Conservation (phyloP, 2,888 invertebrate genomes). For the Pherbina coryleti region DNA sequence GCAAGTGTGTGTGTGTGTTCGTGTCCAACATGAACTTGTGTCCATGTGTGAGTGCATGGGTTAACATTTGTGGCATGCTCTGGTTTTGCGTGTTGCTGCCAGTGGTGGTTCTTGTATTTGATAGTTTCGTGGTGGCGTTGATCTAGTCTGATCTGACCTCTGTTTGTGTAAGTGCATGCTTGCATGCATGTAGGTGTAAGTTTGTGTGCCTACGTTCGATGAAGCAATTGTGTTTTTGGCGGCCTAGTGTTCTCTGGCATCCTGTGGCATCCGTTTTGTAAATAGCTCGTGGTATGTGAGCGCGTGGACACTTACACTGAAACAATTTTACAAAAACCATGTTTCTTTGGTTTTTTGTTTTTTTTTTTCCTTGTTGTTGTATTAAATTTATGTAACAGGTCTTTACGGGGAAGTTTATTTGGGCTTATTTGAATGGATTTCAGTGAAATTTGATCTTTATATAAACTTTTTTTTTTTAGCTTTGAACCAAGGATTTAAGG, state of each 20-base stretch:
- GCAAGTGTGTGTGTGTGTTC: not conserved
- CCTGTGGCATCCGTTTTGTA: not conserved
- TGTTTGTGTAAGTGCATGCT: not conserved
- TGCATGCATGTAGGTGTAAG: not conserved
- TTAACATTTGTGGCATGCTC: not conserved
- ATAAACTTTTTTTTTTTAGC: too few relatives aligned
- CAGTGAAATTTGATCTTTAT: too few relatives aligned
- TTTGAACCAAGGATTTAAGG: too few relatives aligned
- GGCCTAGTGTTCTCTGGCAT: not conserved
- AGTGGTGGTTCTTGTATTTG: conserved; percentile 5
- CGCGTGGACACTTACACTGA: not conserved
- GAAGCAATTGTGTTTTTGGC: not conserved
- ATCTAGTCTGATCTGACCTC: not conserved
- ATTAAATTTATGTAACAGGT: not conserved
- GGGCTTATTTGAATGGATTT: too few relatives aligned
- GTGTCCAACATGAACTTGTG: not conserved
- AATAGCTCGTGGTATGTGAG: not conserved
- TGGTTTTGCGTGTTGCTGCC: not conserved
- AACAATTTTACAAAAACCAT: not conserved
- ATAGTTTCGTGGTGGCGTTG: conserved; percentile 13
- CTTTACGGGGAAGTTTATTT: too few relatives aligned
- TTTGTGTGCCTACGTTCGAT: not conserved
- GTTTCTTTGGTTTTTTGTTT: too few relatives aligned
- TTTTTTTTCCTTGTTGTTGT: not conserved
- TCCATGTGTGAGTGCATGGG: not conserved